Evolutionary conservation across 2,888 invertebrate species (phyloP).

Genomic region (Pherbina coryleti): DNA sequence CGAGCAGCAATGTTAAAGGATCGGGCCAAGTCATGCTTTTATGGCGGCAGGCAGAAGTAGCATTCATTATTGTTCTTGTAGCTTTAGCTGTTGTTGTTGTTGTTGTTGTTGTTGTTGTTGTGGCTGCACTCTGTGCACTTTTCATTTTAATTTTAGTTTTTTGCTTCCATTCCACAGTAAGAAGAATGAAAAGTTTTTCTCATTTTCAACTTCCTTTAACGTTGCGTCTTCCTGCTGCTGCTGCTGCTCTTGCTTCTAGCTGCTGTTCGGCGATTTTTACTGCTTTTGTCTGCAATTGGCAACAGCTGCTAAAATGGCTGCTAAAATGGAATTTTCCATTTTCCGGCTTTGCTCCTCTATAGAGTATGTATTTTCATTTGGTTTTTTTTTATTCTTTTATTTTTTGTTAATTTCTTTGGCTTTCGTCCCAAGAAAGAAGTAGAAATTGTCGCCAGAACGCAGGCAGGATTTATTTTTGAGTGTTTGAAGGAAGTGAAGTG

Average conservation of each 20-base stretch:
- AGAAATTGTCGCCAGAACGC: conserved; percentile 17
- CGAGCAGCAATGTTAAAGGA: neutral
- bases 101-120: conserved; percentile 1
- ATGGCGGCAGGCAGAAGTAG: neutral
- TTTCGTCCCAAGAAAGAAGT: neutral
- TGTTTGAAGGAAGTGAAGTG: neutral
- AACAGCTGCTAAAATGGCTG: conserved; percentile 38
- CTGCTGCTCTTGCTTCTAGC: neutral
- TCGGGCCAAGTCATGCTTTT: neutral
- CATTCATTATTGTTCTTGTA: neutral
- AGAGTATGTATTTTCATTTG: neutral
- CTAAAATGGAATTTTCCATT: conserved; percentile 31
- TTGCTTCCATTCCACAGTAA: neutral
- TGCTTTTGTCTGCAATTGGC: conserved; percentile 37
- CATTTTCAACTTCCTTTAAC: conserved; percentile 5
- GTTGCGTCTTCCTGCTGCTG: neutral
- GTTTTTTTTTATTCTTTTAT: neutral
- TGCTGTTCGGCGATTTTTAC: neutral
- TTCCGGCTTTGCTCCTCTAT: neutral
- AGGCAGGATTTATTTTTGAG: conserved; percentile 1
- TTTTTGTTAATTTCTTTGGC: conserved; percentile 11
- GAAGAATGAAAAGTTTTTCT: conserved; percentile 22
- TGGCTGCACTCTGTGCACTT: conserved; percentile 22
- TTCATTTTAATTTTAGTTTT: conserved; percentile 38
- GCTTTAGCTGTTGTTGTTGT: conserved; percentile 8